phyloP scores from a whole-genome alignment of 2,113 vertebrate genomes.

The Siphamia tubifer region DNA sequence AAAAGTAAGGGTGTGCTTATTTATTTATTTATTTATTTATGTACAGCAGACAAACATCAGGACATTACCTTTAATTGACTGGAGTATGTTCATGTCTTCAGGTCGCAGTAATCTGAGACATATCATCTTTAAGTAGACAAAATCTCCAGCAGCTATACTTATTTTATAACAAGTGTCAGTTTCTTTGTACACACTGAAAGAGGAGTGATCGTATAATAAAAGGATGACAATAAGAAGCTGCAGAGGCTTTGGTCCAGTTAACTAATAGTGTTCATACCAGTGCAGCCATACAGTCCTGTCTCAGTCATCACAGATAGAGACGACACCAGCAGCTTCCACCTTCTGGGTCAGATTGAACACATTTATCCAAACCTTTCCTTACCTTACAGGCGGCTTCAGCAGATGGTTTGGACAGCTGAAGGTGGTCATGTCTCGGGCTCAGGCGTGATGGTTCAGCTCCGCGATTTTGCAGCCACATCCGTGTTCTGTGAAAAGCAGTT shows the following conservation, averaged over 20 bases:
- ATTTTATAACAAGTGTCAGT: not conserved
- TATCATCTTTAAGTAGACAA: not conserved
- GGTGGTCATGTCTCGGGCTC: constrained; percentile 23
- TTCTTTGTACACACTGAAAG: not conserved
- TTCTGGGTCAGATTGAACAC: too few relatives aligned
- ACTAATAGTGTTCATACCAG: too few relatives aligned
- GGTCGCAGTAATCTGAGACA: not conserved
- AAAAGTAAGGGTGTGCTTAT: not conserved
- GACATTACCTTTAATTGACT: not conserved
- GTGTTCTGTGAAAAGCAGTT: not conserved
- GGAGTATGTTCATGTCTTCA: not conserved
- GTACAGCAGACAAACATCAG: not conserved
- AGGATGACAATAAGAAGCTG: not conserved
- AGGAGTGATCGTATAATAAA: not conserved
- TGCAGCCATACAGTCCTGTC: constrained; percentile 10
- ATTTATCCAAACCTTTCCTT: too few relatives aligned
- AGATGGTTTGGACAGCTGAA: constrained; percentile 34
- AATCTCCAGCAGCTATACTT: not conserved
- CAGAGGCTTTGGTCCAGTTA: not conserved
- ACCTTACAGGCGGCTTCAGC: constrained; percentile 36
- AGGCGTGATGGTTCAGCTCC: constrained; percentile 27
- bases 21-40: too few relatives aligned
- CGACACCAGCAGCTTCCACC: too few relatives aligned
- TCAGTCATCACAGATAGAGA: not conserved
- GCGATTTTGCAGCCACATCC: constrained; percentile 14